Conservation (phyloP, 1,140 invertebrate species). For the Chironomus striatipennis region DNA sequence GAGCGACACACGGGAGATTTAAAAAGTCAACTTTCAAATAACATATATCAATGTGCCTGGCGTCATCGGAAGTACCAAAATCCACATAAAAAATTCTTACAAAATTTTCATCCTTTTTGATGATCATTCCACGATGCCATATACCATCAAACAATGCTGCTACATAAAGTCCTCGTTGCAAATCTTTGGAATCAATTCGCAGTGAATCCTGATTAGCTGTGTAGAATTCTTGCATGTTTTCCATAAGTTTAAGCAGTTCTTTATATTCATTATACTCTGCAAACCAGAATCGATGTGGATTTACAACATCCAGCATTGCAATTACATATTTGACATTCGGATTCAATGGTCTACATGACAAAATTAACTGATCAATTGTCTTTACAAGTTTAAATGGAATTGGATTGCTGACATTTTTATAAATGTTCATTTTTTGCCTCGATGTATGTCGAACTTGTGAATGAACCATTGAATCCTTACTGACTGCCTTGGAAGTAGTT, state of each 20-base stretch:
- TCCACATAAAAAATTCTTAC: not conserved
- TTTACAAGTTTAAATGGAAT: too few species aligned
- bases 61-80: not conserved
- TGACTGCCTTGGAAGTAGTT: too few species aligned
- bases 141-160: not conserved
- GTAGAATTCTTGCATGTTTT: not conserved
- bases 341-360: too few species aligned
- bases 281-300: not conserved
- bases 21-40: not conserved
- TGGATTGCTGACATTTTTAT: too few species aligned
- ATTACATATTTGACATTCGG: not conserved
- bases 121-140: not conserved
- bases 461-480: too few species aligned
- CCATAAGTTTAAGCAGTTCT: not conserved
- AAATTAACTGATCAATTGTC: too few species aligned
- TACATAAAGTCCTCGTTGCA: not conserved
- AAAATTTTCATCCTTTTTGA: not conserved
- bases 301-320: not conserved
- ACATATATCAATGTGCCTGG: not conserved
- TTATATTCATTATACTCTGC: not conserved
- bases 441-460: too few species aligned
- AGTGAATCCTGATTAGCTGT: not conserved
- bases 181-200: not conserved
- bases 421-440: too few species aligned
- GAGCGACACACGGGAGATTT: not conserved